These are phyloP conservation scores for Pardalotus punctatus DNA, from an alignment of 2,113 vertebrate species.

Conservation along the genomic window DNA sequence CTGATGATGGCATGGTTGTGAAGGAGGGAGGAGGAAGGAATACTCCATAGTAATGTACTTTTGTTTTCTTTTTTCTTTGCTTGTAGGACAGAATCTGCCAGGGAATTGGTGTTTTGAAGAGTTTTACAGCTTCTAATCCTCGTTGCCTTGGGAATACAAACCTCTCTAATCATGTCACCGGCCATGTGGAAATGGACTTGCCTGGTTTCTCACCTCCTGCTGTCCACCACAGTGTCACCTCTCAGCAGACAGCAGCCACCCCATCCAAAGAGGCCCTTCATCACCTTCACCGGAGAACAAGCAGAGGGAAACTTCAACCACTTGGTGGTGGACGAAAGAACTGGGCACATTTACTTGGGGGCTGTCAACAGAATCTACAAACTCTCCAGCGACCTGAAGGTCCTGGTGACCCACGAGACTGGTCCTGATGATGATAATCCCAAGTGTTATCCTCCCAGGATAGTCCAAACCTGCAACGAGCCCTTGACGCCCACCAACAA, in stretches of 20 bases:
- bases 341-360: conserved; percentile 94
- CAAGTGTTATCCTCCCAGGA: conserved; percentile 95
- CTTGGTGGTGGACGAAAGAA: conserved; percentile 91
- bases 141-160: conserved; percentile 62
- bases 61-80: conserved; percentile 39
- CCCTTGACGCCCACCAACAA: conserved; percentile 91
- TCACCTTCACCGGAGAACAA: conserved; percentile 85
- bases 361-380: conserved; percentile 98
- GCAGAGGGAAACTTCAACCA: conserved; percentile 92
- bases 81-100: conserved; percentile 51
- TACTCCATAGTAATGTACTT: conserved; percentile 34
- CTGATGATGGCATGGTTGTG: conserved; percentile 50
- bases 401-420: conserved; percentile 90
- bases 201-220: conserved; percentile 83
- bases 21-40: conserved; percentile 43
- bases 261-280: conserved; percentile 79
- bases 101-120: conserved; percentile 73
- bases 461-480: conserved; percentile 95
- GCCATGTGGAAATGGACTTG: conserved; percentile 85
- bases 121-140: conserved; percentile 55
- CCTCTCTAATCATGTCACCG: conserved; percentile 59
- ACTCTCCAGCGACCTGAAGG: conserved; percentile 86
- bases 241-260: conserved; percentile 74
- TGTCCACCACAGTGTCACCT: conserved; percentile 76
- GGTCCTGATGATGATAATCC: conserved; percentile 98